Base-by-base conservation (phyloP, 1,140 invertebrate species). In the Drosophila tani region DNA sequence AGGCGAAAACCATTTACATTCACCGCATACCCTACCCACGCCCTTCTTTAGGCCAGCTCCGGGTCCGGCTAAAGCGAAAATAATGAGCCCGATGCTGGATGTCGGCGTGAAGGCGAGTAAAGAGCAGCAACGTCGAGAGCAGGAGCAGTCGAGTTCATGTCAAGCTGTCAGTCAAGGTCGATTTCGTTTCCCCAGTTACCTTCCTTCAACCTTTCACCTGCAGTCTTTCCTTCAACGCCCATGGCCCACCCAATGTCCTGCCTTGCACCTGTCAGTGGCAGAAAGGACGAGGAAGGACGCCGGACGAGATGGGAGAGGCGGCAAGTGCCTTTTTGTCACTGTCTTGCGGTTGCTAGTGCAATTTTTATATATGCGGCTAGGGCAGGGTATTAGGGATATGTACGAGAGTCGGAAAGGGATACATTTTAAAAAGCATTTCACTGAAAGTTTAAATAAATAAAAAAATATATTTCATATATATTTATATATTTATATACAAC, bases 131-230 rank as follows among this genome's bases (percentile, higher is more conserved):
- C 66, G 84, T 68, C 66, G 70, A 79, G 73, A 78, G 78, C 85
- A 88, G 84, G 73, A 78, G 78, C 85, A 88, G 84, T 68, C 76
- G 85, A 88, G 85, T 88, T 90, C 81, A 84, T 85, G 85, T 90
- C 85, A 90, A 85, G 85, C 85, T 90, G 85, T 85, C 85, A 90
- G 85, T 90, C 85, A 90, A 90, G 85, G 85, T 90, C 85, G 85
- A 87, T 88, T 88, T 88, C 81, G 81, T 81, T 83, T 88, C 67
- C 79, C 35, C 53, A 40, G 35, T 24, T 56, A 49, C 58, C 69
- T 57, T 60, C 66, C 76, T 27, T 56, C 46, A 53, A 58, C 17
- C 21, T 46, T 57, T 24, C 53, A 21, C 21, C 35, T 57, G 19
- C 45, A 43, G 19, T 50, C 58, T 29, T 27, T 32, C 49, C 27